Conservation (phyloP, 2,113 vertebrate species). For the Cettia cetti region DNA sequence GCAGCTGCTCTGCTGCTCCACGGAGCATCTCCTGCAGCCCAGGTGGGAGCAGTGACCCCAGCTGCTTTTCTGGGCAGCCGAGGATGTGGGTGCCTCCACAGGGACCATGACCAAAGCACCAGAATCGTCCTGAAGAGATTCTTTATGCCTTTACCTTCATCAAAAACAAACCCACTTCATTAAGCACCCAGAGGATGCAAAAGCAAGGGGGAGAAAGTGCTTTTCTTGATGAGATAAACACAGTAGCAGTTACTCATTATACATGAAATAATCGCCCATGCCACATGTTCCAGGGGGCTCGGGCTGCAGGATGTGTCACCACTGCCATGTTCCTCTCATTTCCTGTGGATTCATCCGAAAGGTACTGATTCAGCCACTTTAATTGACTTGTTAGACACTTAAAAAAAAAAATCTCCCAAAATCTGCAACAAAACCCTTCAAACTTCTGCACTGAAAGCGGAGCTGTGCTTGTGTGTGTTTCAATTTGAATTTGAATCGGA, state of each 20-base stretch:
- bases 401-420: background rate
- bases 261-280: background rate
- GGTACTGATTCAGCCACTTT: conserved; percentile 38
- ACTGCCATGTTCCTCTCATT: conserved; percentile 18
- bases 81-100: background rate
- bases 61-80: background rate
- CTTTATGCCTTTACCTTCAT: background rate
- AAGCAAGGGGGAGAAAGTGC: background rate
- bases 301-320: conserved; percentile 27
- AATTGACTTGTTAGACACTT: conserved; percentile 6
- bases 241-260: background rate
- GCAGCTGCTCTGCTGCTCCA: too few species aligned
- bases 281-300: background rate
- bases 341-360: conserved; percentile 35
- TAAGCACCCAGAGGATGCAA: background rate
- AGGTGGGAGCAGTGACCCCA: too few species aligned
- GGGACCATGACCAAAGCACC: background rate
- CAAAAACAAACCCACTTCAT: background rate
- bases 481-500: conserved; percentile 22
- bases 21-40: too few species aligned
- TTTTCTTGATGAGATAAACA: conserved; percentile 26
- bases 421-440: background rate
- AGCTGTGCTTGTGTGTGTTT: background rate
- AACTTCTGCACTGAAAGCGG: background rate
- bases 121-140: background rate